A percentile compares a stretch with the other conserved stretches of the same genome.
Conservation (phyloP, 2,888 invertebrate genomes). For the Spilosoma lubricipeda region DNA sequence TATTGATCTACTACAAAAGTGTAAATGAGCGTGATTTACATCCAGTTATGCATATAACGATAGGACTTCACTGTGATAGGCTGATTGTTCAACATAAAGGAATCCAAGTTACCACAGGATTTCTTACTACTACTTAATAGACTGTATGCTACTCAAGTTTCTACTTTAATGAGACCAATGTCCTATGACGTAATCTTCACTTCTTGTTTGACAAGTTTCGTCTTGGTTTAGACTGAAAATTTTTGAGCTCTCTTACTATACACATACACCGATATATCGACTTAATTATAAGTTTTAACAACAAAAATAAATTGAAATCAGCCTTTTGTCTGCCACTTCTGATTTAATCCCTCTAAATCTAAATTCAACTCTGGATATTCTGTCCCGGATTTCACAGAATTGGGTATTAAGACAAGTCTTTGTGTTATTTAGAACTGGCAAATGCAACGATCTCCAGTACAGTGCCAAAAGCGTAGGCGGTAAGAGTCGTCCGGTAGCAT, state of each 20-base stretch:
- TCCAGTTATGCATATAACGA: no score
- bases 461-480: slow-evolving; percentile 82
- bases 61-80: no score
- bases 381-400: slow-evolving; percentile 69
- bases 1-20: no score
- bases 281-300: background rate
- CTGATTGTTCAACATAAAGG: no score
- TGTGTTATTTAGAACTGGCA: slow-evolving; percentile 79
- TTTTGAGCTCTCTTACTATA: background rate
- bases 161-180: no score
- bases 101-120: no score
- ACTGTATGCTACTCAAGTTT: no score
- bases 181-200: background rate
- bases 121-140: no score
- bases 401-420: slow-evolving; percentile 79
- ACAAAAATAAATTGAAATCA: background rate
- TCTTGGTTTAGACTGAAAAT: background rate
- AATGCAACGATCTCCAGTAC: slow-evolving; percentile 74
- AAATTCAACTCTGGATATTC: slow-evolving; percentile 48
- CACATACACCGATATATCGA: background rate
- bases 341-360: slow-evolving; percentile 31
- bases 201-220: background rate
- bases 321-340: background rate
- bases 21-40: no score
- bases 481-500: slow-evolving; percentile 58